A percentile compares a stretch with the other conserved stretches of the same genome.
Evolutionary conservation across 2,113 vertebrate genomes (phyloP).

Genomic region (Salvelinus sp.): DNA sequence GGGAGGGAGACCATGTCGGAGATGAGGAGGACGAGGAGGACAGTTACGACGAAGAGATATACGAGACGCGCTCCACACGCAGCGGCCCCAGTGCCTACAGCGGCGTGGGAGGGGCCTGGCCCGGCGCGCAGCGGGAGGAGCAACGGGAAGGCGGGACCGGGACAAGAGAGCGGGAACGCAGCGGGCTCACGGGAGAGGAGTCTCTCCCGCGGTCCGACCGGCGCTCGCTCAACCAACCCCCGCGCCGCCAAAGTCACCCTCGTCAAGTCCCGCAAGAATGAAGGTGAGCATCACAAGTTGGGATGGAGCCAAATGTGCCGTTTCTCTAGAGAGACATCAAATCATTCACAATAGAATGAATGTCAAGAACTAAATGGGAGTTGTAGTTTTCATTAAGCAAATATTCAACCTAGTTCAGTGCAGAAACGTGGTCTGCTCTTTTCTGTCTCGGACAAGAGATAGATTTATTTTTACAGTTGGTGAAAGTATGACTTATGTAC

Average conservation of each 20-base stretch:
- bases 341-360: too few species aligned
- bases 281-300: conserved; percentile 84
- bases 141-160: conserved; percentile 77
- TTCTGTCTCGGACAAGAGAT: too few species aligned
- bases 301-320: not conserved
- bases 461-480: too few species aligned
- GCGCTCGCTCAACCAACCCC: conserved; percentile 87
- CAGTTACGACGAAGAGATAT: conserved; percentile 92
- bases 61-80: conserved; percentile 80
- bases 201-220: conserved; percentile 87
- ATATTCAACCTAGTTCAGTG: too few species aligned
- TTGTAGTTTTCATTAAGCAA: too few species aligned
- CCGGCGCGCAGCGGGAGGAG: conserved; percentile 78
- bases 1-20: conserved; percentile 88
- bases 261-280: conserved; percentile 95
- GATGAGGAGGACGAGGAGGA: conserved; percentile 93
- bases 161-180: conserved; percentile 82
- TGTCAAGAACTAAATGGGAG: too few species aligned
- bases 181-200: conserved; percentile 91
- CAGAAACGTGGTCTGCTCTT: too few species aligned
- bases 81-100: conserved; percentile 65
- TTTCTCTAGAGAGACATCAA: too few species aligned
- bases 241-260: conserved; percentile 95
- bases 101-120: conserved; percentile 66
- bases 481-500: too few species aligned